A percentile compares a stretch with the other conserved stretches of the same genome.
Evolutionary conservation across 2,888 invertebrate genomes (phyloP).

Genomic region (Punctoribates punctum): DNA sequence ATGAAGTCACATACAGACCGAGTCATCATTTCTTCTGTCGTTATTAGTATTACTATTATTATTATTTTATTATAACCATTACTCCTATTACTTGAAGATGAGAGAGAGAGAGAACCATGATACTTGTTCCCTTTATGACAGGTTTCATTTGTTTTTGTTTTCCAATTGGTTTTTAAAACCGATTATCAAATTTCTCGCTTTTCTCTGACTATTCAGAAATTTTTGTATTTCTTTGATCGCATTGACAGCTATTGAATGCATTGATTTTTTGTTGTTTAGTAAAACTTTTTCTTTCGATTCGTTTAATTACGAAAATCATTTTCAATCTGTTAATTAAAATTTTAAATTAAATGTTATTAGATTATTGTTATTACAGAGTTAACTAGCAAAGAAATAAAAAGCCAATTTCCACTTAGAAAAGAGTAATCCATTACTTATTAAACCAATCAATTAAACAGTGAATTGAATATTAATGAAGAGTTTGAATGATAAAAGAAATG

Average conservation of each 20-base stretch:
- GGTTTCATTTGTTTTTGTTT: too few relatives aligned
- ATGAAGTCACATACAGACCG: constrained; percentile 25
- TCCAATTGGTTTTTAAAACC: too few relatives aligned
- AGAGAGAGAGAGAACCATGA: not conserved
- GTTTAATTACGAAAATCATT: too few relatives aligned
- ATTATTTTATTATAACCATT: constrained; percentile 21
- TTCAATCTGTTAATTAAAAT: too few relatives aligned
- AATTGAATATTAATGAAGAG: not conserved
- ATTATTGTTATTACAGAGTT: not conserved
- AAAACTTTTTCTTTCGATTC: too few relatives aligned
- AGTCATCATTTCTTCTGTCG: constrained; percentile 25
- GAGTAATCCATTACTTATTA: not conserved
- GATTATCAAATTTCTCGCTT: too few relatives aligned
- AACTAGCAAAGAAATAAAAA: not conserved
- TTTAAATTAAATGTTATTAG: not conserved
- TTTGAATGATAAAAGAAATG: not conserved
- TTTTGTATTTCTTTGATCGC: too few relatives aligned
- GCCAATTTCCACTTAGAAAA: not conserved
- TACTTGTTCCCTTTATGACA: not conserved
- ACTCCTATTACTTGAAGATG: not conserved
- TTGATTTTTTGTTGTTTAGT: too few relatives aligned
- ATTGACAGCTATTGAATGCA: too few relatives aligned
- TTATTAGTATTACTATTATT: constrained; percentile 10
- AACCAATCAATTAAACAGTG: constrained; percentile 4
- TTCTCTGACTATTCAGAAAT: too few relatives aligned